These are phyloP conservation scores for Ctenodactylus gundi DNA, from an alignment of 2,113 vertebrate genomes.

Conservation along the genomic window DNA sequence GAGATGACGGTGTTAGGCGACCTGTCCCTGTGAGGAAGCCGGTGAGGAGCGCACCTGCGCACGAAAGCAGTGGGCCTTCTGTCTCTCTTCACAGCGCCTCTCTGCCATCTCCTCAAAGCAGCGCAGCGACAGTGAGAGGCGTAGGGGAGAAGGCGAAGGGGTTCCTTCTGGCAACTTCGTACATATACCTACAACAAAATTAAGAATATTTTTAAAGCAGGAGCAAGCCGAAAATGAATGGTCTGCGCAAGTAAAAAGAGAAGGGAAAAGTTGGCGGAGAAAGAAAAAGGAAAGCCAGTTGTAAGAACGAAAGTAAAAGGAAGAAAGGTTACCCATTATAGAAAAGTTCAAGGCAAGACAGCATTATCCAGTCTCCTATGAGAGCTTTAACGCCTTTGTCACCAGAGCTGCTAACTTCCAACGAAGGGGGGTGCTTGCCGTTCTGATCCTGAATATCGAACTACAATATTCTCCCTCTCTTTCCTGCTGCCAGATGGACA, in stretches of 20 bases:
- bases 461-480: not conserved
- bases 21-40: not conserved
- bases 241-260: not conserved
- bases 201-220: not conserved
- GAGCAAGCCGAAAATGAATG: not conserved
- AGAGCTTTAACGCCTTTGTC: not conserved
- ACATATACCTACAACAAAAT: conserved; percentile 67
- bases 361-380: not conserved
- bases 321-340: not conserved
- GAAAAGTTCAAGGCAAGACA: not conserved
- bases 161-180: conserved; percentile 73
- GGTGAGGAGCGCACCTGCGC: conserved; percentile 69
- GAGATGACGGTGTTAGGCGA: no score
- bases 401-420: not conserved
- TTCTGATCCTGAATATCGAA: not conserved
- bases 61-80: conserved; percentile 68
- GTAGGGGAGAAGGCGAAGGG: conserved; percentile 67
- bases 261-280: not conserved
- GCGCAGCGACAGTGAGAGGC: not conserved
- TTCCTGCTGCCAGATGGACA: not conserved
- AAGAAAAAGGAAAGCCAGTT: not conserved
- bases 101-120: conserved; percentile 56
- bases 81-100: conserved; percentile 62
- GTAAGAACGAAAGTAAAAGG: not conserved
- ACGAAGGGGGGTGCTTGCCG: not conserved